phyloP scores from a whole-genome alignment of 2,113 vertebrate species.

The Emydocephalus ijimae region DNA sequence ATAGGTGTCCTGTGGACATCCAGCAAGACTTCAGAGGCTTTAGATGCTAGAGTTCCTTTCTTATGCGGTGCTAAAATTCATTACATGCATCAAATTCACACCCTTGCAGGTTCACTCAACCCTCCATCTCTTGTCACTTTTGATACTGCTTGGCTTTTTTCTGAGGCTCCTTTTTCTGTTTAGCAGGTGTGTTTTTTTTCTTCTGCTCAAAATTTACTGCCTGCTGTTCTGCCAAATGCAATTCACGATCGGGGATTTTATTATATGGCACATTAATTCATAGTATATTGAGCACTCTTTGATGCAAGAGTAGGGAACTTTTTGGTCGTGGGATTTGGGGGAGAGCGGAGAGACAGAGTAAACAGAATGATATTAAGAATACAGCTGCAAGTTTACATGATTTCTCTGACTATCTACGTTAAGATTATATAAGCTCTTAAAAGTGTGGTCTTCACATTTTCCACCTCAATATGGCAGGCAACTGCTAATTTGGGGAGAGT shows the following conservation, averaged over 20 bases:
- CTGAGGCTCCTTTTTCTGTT: not conserved
- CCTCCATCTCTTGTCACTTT: not conserved
- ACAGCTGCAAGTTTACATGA: not conserved
- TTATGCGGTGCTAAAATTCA: not conserved
- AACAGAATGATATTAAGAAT: not conserved
- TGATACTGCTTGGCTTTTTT: not conserved
- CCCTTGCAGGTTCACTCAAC: not conserved
- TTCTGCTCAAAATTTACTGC: not conserved
- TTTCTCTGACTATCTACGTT: not conserved
- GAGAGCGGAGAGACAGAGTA: not conserved
- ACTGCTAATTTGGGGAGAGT: not conserved
- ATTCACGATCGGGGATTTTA: not conserved
- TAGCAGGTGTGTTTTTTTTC: not conserved
- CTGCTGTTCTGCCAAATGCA: not conserved
- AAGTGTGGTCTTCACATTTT: not conserved
- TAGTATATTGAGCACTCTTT: not conserved
- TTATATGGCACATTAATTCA: not conserved
- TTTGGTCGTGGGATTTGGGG: not conserved
- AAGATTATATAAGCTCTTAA: not conserved
- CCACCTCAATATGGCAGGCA: not conserved
- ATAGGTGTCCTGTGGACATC: not conserved
- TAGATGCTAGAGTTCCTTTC: not conserved
- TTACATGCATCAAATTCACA: not conserved
- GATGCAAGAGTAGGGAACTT: not conserved
- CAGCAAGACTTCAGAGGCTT: not conserved